Conservation (phyloP, 2,113 vertebrate genomes). For the Leptobrachium ailaonicum region DNA sequence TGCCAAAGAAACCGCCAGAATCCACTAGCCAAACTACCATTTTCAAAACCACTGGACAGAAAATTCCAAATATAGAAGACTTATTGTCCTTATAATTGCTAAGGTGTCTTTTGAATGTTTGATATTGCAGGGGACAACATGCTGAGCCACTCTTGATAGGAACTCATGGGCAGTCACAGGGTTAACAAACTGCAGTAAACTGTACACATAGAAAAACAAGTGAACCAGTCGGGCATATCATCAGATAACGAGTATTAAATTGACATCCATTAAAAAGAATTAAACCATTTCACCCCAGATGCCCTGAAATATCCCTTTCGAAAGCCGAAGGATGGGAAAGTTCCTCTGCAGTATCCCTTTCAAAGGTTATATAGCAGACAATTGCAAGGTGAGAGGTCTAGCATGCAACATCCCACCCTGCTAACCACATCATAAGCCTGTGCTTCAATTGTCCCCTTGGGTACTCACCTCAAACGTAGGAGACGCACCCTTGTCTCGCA, state of each 20-base stretch:
- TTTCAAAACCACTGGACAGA: too few species aligned
- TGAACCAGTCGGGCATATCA: background rate
- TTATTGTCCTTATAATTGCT: too few species aligned
- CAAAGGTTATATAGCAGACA: slow-evolving; percentile 23
- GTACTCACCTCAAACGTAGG: slow-evolving; percentile 73
- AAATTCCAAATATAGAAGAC: too few species aligned
- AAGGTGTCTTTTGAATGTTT: too few species aligned
- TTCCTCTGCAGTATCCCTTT: slow-evolving; percentile 27
- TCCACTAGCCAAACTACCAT: too few species aligned
- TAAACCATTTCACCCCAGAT: background rate
- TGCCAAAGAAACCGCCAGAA: too few species aligned
- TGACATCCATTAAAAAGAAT: background rate
- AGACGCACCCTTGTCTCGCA: slow-evolving; percentile 71
- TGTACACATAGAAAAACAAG: too few species aligned
- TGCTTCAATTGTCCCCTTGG: background rate
- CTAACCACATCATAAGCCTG: background rate
- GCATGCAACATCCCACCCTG: slow-evolving; percentile 31
- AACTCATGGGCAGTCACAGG: background rate
- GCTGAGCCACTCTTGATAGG: too few species aligned
- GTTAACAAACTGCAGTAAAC: background rate
- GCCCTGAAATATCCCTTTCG: slow-evolving; percentile 4
- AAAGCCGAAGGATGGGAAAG: slow-evolving; percentile 4
- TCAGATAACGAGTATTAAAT: background rate
- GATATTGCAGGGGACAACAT: too few species aligned
- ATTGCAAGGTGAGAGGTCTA: slow-evolving; percentile 38